Evolutionary conservation across 2,797 vertebrate genomes (phyloP), one percentile per base, ranked within the genome.

Genomic region (Ambastaia sidthimunki): DNA sequence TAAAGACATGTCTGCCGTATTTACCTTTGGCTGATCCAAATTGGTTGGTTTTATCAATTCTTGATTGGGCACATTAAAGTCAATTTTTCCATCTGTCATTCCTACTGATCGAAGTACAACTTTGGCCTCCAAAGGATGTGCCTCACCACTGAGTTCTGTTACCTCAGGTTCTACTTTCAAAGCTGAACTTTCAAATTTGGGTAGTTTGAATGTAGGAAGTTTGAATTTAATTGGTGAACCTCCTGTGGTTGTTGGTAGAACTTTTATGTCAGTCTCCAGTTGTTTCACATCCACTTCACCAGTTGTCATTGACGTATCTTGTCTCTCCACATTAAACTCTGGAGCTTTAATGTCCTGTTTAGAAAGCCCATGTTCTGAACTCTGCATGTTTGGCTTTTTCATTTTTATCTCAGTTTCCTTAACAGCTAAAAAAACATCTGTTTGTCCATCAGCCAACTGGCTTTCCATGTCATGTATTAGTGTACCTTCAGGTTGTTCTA

Each of bases 181-280:
- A 52, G 55, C 25, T 44, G 70, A 80, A 55, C 19, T 65, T 72
- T 87, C 87, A 82, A 89, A 87, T 85, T 87, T 90, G 0, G 88
- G 83, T 54, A 82, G 28, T 72, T 78, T 78, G 5, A 85, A 78
- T 48, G 76, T 50, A 12, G 82, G 82, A 41, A 85, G 68, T 85
- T 85, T 87, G 63, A 80, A 85, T 71, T 76, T 83, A 13, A 65
- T 63, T 60, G 80, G 72, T 5, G 85, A 79, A 2, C 71, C 7
- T 70, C 71, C 65, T n/a, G 23, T 55, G 10, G 63, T 37, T 63
- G 41, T 65, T 4, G 63, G 74, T 75, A 80, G 57, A 37, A 60
- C 15, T 52, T 50, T 55, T 7, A 69, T 13, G 44, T 78, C 48
- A 3, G 50, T 16, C 12, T 83, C 70, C n/a, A 66, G 34, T 23